A percentile compares a stretch with the other conserved stretches of the same genome.
These are phyloP conservation scores for Euspilapteryx auroguttella DNA, from an alignment of 2,888 invertebrate genomes.

Conservation along the genomic window DNA sequence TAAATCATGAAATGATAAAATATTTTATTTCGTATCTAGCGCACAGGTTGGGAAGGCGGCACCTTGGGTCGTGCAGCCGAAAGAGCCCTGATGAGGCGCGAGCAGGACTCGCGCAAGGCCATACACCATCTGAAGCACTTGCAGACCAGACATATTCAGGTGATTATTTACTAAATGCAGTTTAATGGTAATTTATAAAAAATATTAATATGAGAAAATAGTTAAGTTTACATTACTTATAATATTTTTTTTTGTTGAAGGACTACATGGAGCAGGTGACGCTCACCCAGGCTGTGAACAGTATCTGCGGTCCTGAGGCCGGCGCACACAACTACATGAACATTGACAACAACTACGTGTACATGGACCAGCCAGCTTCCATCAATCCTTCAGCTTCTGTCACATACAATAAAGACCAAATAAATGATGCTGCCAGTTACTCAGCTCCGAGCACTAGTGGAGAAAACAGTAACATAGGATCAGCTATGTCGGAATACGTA, in stretches of 20 bases:
- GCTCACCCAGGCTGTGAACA: slow-evolving; percentile 45
- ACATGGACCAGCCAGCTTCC: slow-evolving; percentile 35
- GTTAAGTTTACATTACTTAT: too few relatives aligned
- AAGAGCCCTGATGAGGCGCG: slow-evolving; percentile 37
- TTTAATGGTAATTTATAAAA: too few relatives aligned
- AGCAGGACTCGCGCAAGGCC: slow-evolving; percentile 48
- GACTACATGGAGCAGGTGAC: slow-evolving; percentile 49
- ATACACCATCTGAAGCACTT: slow-evolving; percentile 46
- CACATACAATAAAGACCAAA: slow-evolving; percentile 26
- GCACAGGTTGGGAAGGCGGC: slow-evolving; percentile 30
- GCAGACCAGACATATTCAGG: slow-evolving; percentile 46
- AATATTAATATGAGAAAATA: too few relatives aligned
- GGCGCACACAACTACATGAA: slow-evolving; percentile 27
- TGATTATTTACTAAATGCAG: slow-evolving; percentile 7
- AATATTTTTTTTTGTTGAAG: slow-evolving; percentile 20
- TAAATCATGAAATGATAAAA: too few relatives aligned
- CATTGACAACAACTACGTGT: slow-evolving; percentile 42
- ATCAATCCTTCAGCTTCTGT: slow-evolving; percentile 32
- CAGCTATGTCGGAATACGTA: slow-evolving; percentile 52
- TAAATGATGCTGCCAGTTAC: slow-evolving; percentile 8
- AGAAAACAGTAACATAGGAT: slow-evolving; percentile 25
- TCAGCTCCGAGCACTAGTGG: slow-evolving; percentile 22
- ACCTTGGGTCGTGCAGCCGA: slow-evolving; percentile 38
- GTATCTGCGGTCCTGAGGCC: slow-evolving; percentile 40
- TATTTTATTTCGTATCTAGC: slow-evolving; percentile 15